Conservation (phyloP, 2,113 vertebrate genomes). For the Grammomys surdaster region DNA sequence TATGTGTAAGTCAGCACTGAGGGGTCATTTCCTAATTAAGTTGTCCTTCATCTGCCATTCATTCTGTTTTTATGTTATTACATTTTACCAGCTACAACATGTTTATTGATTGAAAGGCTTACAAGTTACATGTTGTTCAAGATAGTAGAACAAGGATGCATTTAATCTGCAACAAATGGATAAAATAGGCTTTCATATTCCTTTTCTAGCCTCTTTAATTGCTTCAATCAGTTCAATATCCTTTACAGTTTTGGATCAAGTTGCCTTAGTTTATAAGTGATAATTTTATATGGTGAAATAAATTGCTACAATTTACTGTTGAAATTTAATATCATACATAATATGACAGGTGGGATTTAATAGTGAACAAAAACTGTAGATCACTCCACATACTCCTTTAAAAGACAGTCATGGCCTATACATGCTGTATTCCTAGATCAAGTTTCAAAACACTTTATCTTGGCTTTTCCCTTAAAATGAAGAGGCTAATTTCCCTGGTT, state of each 20-base stretch:
- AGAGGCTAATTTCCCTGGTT: background rate
- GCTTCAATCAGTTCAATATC: background rate
- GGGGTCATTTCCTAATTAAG: conserved; percentile 41
- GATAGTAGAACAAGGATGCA: background rate
- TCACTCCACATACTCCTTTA: no score
- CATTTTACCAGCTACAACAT: conserved; percentile 45
- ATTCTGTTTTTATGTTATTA: conserved; percentile 39
- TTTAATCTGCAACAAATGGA: background rate
- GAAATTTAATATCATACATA: background rate
- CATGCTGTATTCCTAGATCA: background rate
- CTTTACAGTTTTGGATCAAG: background rate
- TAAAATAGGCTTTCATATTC: background rate
- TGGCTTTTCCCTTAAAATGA: background rate
- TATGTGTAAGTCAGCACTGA: background rate
- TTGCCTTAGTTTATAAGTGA: background rate
- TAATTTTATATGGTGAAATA: conserved; percentile 18
- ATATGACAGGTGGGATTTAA: background rate
- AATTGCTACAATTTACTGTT: background rate
- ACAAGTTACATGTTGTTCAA: conserved; percentile 47
- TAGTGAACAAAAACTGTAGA: background rate
- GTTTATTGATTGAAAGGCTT: conserved; percentile 62
- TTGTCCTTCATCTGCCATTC: background rate
- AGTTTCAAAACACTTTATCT: background rate
- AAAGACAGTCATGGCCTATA: background rate
- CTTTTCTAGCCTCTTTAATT: conserved; percentile 5